These are phyloP conservation scores for Halichoerus grypus DNA, from an alignment of 2,113 vertebrate genomes.

Conservation along the genomic window DNA sequence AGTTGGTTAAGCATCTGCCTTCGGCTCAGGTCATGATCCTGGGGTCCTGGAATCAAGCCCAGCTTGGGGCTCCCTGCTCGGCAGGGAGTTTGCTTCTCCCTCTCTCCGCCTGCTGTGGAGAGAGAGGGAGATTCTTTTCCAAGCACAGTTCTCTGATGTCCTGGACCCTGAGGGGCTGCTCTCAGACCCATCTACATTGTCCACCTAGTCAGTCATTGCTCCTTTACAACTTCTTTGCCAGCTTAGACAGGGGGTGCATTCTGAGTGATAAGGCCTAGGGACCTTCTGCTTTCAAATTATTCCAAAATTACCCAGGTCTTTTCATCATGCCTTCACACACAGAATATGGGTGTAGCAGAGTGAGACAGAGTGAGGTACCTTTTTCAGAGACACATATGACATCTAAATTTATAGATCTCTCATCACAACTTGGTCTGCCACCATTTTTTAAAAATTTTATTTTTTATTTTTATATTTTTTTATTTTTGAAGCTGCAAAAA, in stretches of 20 bases:
- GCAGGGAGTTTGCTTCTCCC: too few relatives aligned
- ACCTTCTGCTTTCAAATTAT: neutral
- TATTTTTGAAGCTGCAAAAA: neutral
- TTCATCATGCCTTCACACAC: neutral
- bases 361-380: too few relatives aligned
- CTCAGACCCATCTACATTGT: neutral
- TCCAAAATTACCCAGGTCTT: neutral
- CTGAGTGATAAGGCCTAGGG: neutral
- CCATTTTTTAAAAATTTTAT: neutral
- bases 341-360: neutral
- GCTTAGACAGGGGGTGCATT: neutral
- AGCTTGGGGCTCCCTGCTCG: too few relatives aligned
- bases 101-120: too few relatives aligned
- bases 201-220: neutral
- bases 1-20: too few relatives aligned
- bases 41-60: too few relatives aligned
- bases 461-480: too few relatives aligned
- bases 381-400: neutral
- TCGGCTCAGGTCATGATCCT: too few relatives aligned
- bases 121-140: neutral
- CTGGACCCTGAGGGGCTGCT: neutral
- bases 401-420: neutral
- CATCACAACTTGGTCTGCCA: neutral
- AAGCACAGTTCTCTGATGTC: neutral
- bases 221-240: neutral